Base-by-base conservation (phyloP, 1,140 invertebrate genomes). In the Drosophila ambigua region DNA sequence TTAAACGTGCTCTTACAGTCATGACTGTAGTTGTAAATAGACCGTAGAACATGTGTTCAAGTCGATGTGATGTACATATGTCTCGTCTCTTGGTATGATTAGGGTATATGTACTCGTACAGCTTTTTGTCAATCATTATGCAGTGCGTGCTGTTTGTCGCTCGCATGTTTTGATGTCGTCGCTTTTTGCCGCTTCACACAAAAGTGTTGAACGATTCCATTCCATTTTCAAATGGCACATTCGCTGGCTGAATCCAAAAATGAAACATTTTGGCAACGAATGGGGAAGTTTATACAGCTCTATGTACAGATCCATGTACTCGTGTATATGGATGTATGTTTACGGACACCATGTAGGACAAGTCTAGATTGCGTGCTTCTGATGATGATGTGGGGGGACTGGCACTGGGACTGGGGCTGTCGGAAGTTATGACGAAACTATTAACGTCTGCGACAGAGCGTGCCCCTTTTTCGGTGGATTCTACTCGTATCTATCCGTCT, bases 371-470 rank as follows among this genome's bases (percentile, higher is more conserved):
- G 82, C 81, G 82, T 87, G 64, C 58, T 63, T 48, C 50, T 58
- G 51, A 57, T 73, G 68, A 41, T 55, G 50, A 68, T 35, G 8
- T 8, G 31, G 1, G 31, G 31, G 31, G 20, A 20, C 20, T 16
- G 16, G 16, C 0, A 16, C 16, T 16, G 16, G 31, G 31, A 35
- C 31, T 9, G 31, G 31, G 8, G 9, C 9, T 39, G 11, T 11
- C 4, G 35, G 35, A 39, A 13, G 57, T 67, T 76, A 87, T 78
- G 82, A 82, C 71, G 79, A 87, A 87, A 87, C 82, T 78, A 87
- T 88, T 76, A 88, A 76, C 75, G 75, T 88, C 83, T 82, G 60
- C 83, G 53, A 57, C 63, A 69, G 83, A 87, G 78, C 82, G 61
- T 81, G 78, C 61, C 63, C 35, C 20, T 41, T 35, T 72, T 28